A percentile compares a stretch with the other conserved stretches of the same genome.
Conservation (phyloP, 1,140 invertebrate species). For the Caenorhabditis brenneri region DNA sequence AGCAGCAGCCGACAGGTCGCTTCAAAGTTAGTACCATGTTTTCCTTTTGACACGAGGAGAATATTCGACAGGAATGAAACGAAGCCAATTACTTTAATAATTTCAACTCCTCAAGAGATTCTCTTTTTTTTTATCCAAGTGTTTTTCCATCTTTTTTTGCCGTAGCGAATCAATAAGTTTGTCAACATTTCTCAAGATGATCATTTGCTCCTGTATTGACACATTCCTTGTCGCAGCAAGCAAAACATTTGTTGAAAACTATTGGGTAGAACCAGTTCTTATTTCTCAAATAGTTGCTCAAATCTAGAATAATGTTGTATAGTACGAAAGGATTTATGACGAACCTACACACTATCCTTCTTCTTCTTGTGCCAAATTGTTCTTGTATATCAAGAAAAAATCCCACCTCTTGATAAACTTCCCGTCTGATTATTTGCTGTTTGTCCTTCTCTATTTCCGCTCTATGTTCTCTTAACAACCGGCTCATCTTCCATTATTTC, state of each 20-base stretch:
- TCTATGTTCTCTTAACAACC: slow-evolving; percentile 39
- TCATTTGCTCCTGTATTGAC: slow-evolving; percentile 40
- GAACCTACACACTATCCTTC: not conserved
- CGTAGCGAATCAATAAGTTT: not conserved
- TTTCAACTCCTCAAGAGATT: no score
- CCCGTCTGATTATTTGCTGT: slow-evolving; percentile 39
- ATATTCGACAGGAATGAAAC: no score
- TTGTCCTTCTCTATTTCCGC: slow-evolving; percentile 30
- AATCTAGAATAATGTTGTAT: not conserved
- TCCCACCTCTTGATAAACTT: slow-evolving; percentile 11
- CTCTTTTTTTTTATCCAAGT: no score
- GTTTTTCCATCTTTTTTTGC: not conserved
- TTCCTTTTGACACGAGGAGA: not conserved
- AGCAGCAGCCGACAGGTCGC: not conserved
- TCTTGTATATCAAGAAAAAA: slow-evolving; percentile 13
- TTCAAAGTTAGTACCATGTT: not conserved
- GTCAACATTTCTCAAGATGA: slow-evolving; percentile 34
- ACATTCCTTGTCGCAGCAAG: not conserved
- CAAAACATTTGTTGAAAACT: not conserved
- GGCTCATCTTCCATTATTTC: not conserved
- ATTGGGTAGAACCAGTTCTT: slow-evolving; percentile 2
- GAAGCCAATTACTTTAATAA: no score
- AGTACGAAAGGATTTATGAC: no score
- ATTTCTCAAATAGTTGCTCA: not conserved
- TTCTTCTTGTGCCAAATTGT: no score